Base-by-base conservation (phyloP, 2,113 vertebrate genomes). In the Bambusicola thoracicus region DNA sequence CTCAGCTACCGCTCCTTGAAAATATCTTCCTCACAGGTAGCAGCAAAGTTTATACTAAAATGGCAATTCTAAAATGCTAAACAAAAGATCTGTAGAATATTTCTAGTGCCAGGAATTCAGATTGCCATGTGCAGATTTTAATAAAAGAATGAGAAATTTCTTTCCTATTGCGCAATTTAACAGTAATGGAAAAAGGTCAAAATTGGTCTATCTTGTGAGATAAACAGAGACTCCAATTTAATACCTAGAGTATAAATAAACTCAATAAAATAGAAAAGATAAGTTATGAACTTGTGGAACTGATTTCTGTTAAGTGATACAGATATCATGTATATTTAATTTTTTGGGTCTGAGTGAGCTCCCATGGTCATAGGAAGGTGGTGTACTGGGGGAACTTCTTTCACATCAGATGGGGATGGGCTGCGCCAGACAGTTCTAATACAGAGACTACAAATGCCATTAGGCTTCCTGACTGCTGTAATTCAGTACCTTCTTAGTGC, bases 361-460 rank as follows among this genome's bases (percentile, higher is more conserved):
- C 61, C 53, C 38, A 24, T 32, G 32, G 36, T 40, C 62, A 69
- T 3, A 73, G 48, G 36, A 84, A 89, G 8, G 32, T 68, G 61
- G 62, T 48, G 43, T 43, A 68, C 29, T 44, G 36, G 27, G 84
- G 68, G 46, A 62, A 21, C 72, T 68, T 83, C 53, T 73, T 83
- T 62, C 44, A 67, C 4, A n/a, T 43, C 5, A 6, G 34, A 56
- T 41, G 32, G 53, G 34, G 11, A 61, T 8, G 20, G 53, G 20
- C 53, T 62, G 22, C 36, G 67, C 7, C 14, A 24, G 21, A 20
- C 34, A 67, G 40, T 62, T 83, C 67, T 55, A 73, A 66, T 61
- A n/a, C 0, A 0, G 21, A 55, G 15, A n/a, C 61, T 43, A 74
- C 27, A 84, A 88, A 44, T 19, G 36, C 41, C 0, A 1, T 6